Base-by-base conservation (phyloP, 2,888 invertebrate species). In the Pyrgus malvae region DNA sequence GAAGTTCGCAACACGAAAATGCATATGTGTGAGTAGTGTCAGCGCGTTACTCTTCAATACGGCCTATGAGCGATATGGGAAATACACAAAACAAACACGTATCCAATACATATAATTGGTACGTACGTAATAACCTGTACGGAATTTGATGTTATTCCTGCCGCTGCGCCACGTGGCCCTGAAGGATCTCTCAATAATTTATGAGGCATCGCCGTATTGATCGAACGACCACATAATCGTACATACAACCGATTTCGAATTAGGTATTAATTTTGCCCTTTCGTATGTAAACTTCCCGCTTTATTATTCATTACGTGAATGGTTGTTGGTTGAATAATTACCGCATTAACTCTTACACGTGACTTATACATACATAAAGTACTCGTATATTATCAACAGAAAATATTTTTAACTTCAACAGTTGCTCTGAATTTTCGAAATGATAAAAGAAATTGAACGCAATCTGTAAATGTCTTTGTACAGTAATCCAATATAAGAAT, bases 181-280 rank as follows among this genome's bases (percentile, higher is more conserved):
- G 14, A 40, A 38, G 23, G 19, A 17, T 12, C 23, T 25, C 41
- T 50, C 40, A 50, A 50, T 50, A 50, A 41, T 40, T 40, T 41
- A 41, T 41, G 49, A 40, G 49, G 41, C 23, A 31, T 7, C 41
- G 29, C 38, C 4, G 23, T 8, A 49, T 49, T 23, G 49, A 49
- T 41, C 49, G 41, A 7, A 16, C 8, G 2, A 17, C 12, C 14
- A 3, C 23, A 23, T 33, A 33, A 42, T 41, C 5, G 23, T 17
- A 16, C 12, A 2, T 45, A 31, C 45, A 12, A 17, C 16, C 16
- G 21, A 23, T 31, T n/a, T 11, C 14, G 27, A 17, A 21, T 41
- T 49, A 40, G 17, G 19, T 11, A 33, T 45, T 45, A 45, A 45
- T 45, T 19, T 33, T 14, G 33, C 12, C 27, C 21, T 14, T 9